Evolutionary conservation across 2,797 vertebrate species (phyloP), one percentile per base, ranked within the genome.

Genomic region (Ara ararauna): DNA sequence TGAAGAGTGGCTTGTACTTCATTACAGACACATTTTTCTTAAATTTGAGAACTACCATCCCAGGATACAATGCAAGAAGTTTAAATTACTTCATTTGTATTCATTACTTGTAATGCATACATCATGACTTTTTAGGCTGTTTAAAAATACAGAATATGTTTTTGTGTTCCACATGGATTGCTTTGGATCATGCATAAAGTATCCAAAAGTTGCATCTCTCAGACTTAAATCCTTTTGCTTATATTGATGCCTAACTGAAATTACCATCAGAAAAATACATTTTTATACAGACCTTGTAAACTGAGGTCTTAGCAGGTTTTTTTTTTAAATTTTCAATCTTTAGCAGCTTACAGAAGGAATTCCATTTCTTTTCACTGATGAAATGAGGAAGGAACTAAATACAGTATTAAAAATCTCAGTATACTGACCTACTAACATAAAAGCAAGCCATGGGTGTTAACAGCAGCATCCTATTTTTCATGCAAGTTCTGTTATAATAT

Each of bases 401-500:
- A 40, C 11, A 45, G 22, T 51, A 85, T 56, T 66, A 87, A 85
- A 90, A 73, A 42, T 50, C 45, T 86, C 60, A 54, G 5, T 47
- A 8, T 51, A 48, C 10, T 80, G 87, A 79, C 82, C 87, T 71
- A 62, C 3, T 60, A 54, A 26, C 5, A 4, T 70, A 54, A 87
- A 65, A 89, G 44, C 47, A 84, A 86, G 85, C 70, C 76, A 56
- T 2, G 2, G 85, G 44, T 73, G 51, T 76, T 70, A 75, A 84
- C 30, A 84, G 76, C 83, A 81, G 74, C 27, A 7, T 71, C 83
- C 78, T 81, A 38, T 44, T 81, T 74, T 62, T 82, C 93, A 94
- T 79, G 93, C 93, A 97, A 74, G 21, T 76, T 94, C 70, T 89
- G 54, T 73, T 58, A 44, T 65, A 89, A 21, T 21, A 84, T n/a